Evolutionary conservation across 2,888 invertebrate genomes (phyloP).

Genomic region (Ophion ellenae): DNA sequence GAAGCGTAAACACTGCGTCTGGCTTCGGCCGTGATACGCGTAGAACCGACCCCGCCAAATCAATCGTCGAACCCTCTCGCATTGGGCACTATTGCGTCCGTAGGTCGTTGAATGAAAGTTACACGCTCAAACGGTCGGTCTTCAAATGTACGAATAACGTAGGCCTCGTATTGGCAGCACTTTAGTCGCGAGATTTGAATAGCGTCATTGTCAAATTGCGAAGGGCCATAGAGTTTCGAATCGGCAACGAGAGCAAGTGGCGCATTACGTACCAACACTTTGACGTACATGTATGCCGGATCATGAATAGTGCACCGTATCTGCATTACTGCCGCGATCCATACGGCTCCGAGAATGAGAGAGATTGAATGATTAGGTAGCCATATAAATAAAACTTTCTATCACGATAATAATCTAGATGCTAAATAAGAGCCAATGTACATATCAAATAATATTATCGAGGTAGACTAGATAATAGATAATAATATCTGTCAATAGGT

Average conservation of each 20-base stretch:
- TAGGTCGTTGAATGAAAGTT: conserved; percentile 46
- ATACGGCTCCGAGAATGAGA: not conserved
- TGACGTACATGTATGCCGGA: conserved; percentile 13
- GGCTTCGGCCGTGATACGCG: conserved; percentile 29
- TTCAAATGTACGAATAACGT: conserved; percentile 21
- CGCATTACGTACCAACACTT: conserved; percentile 27
- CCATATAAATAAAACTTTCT: not conserved
- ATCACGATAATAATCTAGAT: not conserved
- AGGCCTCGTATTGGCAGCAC: conserved; percentile 34
- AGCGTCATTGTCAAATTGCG: conserved; percentile 43
- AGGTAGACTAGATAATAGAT: too few species aligned
- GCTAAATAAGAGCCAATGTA: not conserved
- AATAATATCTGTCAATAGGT: not conserved
- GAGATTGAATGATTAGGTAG: not conserved
- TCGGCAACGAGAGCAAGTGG: conserved; percentile 37
- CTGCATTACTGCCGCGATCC: not conserved
- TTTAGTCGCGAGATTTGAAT: conserved; percentile 22
- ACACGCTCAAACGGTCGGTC: conserved; percentile 36
- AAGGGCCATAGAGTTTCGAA: conserved; percentile 50
- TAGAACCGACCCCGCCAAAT: conserved; percentile 16
- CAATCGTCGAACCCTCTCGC: conserved; percentile 4
- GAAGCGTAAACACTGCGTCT: conserved; percentile 43
- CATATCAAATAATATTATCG: too few species aligned
- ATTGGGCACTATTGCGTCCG: conserved; percentile 43
- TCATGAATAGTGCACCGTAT: not conserved